A percentile compares a stretch with the other conserved stretches of the same genome.
Conservation (phyloP, 2,888 invertebrate species). For the Eurois occulta region DNA sequence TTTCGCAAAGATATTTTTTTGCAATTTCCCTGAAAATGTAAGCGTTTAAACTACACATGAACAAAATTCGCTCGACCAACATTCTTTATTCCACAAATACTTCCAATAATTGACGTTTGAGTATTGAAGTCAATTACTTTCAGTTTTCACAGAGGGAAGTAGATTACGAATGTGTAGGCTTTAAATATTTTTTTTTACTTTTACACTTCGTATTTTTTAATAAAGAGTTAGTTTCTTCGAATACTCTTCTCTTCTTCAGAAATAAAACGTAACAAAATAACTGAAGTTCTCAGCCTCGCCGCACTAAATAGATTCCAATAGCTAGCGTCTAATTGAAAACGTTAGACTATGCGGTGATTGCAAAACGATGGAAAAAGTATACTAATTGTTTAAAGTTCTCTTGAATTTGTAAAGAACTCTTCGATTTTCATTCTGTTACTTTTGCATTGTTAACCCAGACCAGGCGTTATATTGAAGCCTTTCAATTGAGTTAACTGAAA, state of each 20-base stretch:
- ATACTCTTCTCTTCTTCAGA: not conserved
- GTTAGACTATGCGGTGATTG: slow-evolving; percentile 56
- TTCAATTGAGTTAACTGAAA: slow-evolving; percentile 41
- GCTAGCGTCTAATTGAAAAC: slow-evolving; percentile 55
- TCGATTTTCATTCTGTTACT: slow-evolving; percentile 48
- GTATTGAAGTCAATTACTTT: slow-evolving; percentile 11
- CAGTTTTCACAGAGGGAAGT: not conserved
- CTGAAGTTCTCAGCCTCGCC: slow-evolving; percentile 11
- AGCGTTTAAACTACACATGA: not conserved
- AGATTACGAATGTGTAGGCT: not conserved
- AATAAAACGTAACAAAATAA: slow-evolving; percentile 30
- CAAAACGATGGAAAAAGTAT: slow-evolving; percentile 53
- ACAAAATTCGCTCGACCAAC: not conserved
- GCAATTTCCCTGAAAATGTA: not conserved
- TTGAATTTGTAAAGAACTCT: slow-evolving; percentile 47
- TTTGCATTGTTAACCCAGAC: slow-evolving; percentile 42
- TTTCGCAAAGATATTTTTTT: not conserved
- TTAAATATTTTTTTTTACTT: not conserved
- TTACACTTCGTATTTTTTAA: not conserved
- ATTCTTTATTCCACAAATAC: slow-evolving; percentile 18
- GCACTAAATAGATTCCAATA: slow-evolving; percentile 56
- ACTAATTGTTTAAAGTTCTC: slow-evolving; percentile 56
- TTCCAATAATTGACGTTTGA: slow-evolving; percentile 1
- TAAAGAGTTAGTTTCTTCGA: slow-evolving; percentile 4
- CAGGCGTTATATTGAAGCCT: slow-evolving; percentile 26